A percentile compares a stretch with the other conserved stretches of the same genome.
These are phyloP conservation scores for Hafferia zeledoni DNA, from an alignment of 2,797 vertebrate genomes.

Conservation along the genomic window DNA sequence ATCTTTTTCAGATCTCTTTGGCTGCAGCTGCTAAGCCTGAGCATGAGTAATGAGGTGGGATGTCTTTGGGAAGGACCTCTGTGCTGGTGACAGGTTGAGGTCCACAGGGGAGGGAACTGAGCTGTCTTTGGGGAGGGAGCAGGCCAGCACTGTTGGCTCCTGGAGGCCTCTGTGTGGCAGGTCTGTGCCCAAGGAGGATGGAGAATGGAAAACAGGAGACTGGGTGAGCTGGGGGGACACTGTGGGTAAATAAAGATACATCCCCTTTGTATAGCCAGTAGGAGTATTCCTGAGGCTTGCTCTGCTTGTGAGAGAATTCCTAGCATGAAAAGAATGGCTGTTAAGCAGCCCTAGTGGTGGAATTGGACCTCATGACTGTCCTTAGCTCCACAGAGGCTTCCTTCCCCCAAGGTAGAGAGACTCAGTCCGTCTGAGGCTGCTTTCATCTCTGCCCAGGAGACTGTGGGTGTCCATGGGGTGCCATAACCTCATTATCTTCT, in stretches of 20 bases:
- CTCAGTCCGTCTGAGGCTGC: not conserved
- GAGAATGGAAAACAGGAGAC: not conserved
- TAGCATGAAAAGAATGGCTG: not conserved
- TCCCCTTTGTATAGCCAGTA: not conserved
- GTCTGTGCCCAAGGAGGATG: not conserved
- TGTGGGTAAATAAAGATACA: not conserved
- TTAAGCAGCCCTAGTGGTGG: not conserved
- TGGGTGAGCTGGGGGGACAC: not conserved
- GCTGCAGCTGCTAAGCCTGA: not conserved
- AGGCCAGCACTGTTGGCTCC: not conserved
- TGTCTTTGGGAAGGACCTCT: not conserved
- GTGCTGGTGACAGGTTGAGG: not conserved
- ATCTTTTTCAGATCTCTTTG: not conserved
- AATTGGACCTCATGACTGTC: not conserved
- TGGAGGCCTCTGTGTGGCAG: not conserved
- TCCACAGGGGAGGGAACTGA: not conserved
- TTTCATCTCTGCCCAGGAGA: conserved; percentile 34
- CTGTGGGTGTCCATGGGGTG: not conserved
- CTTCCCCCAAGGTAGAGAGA: conserved; percentile 22
- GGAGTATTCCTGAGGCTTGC: not conserved
- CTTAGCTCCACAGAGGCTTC: not conserved
- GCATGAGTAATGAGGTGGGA: not conserved
- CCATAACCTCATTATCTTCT: conserved; percentile 45
- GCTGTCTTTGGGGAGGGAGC: not conserved
- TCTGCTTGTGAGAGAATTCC: not conserved